A percentile compares a stretch with the other conserved stretches of the same genome.
These are phyloP conservation scores for Pseudomugil gertrudae DNA, from an alignment of 2,797 vertebrate genomes.

Conservation along the genomic window DNA sequence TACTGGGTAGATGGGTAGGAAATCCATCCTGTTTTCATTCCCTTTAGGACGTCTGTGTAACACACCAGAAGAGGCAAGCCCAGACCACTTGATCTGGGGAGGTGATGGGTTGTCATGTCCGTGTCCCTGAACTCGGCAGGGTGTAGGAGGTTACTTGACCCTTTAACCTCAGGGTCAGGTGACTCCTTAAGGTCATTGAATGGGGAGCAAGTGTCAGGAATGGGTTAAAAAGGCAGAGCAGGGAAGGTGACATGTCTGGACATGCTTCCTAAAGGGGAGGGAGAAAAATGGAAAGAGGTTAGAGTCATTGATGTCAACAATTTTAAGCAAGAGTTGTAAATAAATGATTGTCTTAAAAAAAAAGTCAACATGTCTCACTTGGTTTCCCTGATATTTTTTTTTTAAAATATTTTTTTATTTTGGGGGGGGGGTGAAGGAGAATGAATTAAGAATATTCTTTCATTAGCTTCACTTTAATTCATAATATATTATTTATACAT, in stretches of 20 bases:
- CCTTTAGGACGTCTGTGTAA: slow-evolving; percentile 20
- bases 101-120: slow-evolving; percentile 66
- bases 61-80: slow-evolving; percentile 29
- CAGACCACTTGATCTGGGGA: slow-evolving; percentile 57
- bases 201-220: slow-evolving; percentile 68
- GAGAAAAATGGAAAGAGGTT: slow-evolving; percentile 65
- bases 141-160: slow-evolving; percentile 78
- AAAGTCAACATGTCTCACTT: slow-evolving; percentile 38
- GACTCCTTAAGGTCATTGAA: slow-evolving; percentile 76
- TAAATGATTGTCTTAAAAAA: slow-evolving; percentile 40
- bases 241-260: slow-evolving; percentile 76
- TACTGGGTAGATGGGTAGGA: slow-evolving; percentile 24
- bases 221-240: slow-evolving; percentile 74
- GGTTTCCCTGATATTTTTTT: not conserved
- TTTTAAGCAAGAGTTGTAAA: slow-evolving; percentile 42
- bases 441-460: not conserved
- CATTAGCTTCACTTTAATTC: too few relatives aligned
- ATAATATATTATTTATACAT: too few relatives aligned
- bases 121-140: slow-evolving; percentile 53
- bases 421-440: not conserved
- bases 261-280: slow-evolving; percentile 72
- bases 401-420: not conserved
- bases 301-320: slow-evolving; percentile 57
- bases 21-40: slow-evolving; percentile 4
- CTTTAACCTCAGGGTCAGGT: slow-evolving; percentile 79